phyloP scores from a whole-genome alignment of 2,113 vertebrate genomes.

The Butorides virescens region DNA sequence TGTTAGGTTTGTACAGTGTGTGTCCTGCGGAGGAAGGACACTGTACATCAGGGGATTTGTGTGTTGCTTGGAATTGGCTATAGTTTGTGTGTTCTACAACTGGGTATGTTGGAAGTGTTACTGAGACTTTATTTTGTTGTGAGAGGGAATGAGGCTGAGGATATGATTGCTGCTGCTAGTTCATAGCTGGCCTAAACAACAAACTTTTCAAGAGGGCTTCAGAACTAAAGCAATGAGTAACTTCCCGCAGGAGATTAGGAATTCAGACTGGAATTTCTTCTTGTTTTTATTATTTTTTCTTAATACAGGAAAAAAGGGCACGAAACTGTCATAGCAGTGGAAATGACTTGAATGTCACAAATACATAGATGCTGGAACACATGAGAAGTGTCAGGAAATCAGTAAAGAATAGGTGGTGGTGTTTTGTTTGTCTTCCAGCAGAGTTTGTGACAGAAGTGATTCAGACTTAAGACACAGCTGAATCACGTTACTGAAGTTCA shows the following conservation, averaged over 20 bases:
- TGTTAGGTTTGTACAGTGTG: not conserved
- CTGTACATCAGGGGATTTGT: not conserved
- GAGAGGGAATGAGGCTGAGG: not conserved
- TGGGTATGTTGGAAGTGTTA: not conserved
- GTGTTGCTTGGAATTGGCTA: not conserved
- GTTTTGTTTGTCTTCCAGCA: not conserved
- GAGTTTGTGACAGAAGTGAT: not conserved
- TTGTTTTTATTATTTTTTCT: not conserved
- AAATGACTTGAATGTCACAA: not conserved
- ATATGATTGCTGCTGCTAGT: not conserved
- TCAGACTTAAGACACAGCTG: not conserved
- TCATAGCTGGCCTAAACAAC: not conserved
- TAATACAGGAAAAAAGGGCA: not conserved
- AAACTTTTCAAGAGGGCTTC: not conserved
- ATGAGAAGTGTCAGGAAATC: not conserved
- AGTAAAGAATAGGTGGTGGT: not conserved
- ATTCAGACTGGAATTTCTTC: not conserved
- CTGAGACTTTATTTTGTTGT: not conserved
- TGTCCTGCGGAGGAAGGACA: not conserved
- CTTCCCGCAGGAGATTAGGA: not conserved
- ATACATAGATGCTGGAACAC: not conserved
- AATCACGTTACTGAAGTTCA: not conserved
- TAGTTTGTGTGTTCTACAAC: not conserved
- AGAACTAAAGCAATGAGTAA: not conserved
- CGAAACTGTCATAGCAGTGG: not conserved